Evolutionary conservation across 2,113 vertebrate genomes (phyloP), one percentile per base, ranked within the genome.

Genomic region (Gnathonemus echidnorhynchus): DNA sequence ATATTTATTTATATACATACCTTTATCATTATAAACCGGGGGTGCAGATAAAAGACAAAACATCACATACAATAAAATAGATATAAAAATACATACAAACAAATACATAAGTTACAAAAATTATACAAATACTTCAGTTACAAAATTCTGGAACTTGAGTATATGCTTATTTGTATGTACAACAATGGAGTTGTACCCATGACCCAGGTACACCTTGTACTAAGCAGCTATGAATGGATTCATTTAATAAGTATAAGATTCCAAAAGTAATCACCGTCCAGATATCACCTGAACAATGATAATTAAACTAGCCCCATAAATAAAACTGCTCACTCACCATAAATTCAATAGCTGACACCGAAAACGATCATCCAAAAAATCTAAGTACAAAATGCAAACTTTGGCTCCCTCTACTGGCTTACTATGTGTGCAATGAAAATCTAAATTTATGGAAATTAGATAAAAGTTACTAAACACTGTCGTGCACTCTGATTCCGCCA

Each of bases 341-440:
- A n/a, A 66, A 66, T 27, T 66, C 58, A 27, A 27, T 56, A 24
- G 1, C 21, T 24, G 24, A 27, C 58, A 11, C 58, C 1, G 24
- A 66, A n/a, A 62, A n/a, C 58, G 21, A 62, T 85, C 83, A 24
- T 85, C 45, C 27, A 80, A 15, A 49, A 86, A n/a, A 24, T n/a
- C 5, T 24, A n/a, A 86, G 24, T 27, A 11, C 49, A 19, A 89
- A 45, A 66, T 45, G 6, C 86, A 46, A 86, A 89, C 88, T 89
- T 84, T 89, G 46, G 56, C 88, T 86, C 88, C 90, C 88, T 90
- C 88, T 83, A 42, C 45, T 90, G 90, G 90, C 58, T 42, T 3
- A 50, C 27, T 53, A 31, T 88, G 45, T 46, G 19, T 85, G n/a
- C 74, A 42, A 42, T 42, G 10, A 50, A 19, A 11, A 48, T 86